Percentiles rank a stretch among this genome's conserved stretches.
phyloP scores from a whole-genome alignment of 2,113 vertebrate genomes.

The Entomyzon cyanotis region DNA sequence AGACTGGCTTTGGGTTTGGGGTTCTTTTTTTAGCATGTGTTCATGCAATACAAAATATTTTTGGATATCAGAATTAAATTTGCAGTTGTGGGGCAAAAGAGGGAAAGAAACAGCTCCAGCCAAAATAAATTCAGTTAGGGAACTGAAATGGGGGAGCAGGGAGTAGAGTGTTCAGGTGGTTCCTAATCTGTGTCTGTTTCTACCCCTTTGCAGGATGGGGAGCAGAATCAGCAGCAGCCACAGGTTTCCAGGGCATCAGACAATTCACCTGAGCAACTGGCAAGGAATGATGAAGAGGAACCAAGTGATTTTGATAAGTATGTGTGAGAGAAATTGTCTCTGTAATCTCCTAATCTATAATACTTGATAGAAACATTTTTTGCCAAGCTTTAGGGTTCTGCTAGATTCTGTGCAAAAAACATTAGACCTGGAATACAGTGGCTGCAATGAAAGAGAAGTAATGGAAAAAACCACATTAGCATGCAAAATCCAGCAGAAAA shows the following conservation, averaged over 20 bases:
- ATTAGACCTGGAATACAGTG: background rate
- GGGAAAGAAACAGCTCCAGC: background rate
- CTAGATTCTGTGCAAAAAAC: background rate
- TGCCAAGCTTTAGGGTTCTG: background rate
- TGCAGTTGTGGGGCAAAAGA: background rate
- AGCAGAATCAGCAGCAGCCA: background rate
- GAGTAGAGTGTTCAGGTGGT: background rate
- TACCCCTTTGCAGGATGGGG: background rate
- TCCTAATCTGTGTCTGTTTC: background rate
- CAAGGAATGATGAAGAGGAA: background rate
- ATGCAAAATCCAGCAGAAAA: background rate
- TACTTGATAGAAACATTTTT: background rate
- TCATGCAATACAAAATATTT: background rate
- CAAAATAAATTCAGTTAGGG: background rate
- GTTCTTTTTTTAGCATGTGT: background rate
- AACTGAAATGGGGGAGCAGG: background rate
- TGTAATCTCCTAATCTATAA: background rate
- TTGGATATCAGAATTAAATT: background rate
- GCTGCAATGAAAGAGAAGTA: background rate
- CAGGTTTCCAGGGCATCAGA: background rate
- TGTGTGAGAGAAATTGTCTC: background rate
- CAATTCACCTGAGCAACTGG: background rate
- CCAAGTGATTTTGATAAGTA: background rate
- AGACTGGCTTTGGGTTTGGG: fast-evolving
- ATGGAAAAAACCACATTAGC: background rate